Evolutionary conservation across 1,140 invertebrate species (phyloP), one percentile per base, ranked within the genome.

Genomic region (Drosophila pachea): DNA sequence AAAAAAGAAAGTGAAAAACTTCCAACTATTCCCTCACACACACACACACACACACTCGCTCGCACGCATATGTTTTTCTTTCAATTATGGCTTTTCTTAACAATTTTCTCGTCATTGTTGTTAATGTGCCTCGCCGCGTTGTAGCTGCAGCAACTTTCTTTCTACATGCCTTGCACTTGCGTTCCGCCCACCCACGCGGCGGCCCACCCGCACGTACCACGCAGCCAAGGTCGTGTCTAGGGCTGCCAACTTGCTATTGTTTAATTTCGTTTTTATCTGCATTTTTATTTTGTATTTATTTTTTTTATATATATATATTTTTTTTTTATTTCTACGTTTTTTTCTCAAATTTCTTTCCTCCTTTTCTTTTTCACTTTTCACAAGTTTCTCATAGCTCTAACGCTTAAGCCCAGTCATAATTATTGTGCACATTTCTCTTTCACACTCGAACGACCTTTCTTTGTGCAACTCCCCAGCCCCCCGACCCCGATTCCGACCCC

Each of bases 71-170:
- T 50, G 50, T 38, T 54, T 47, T 36, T 67, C 68, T 81, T 82
- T 74, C 78, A 83, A 73, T 83, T 84, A 79, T 70, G 73, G 76
- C 79, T 86, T 82, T 29, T 33, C 11, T 73, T 66, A 84, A 73
- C 83, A 84, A 70, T 83, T 84, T 83, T 83, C 79, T 73, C 79
- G 79, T 83, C 81, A 79, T 83, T 83, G 79, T 84, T 83, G 58
- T 75, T 68, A 68, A 64, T 70, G 53, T 52, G 60, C 61, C 53
- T 47, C 45, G 14, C 35, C 36, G 42, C 64, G 61, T 47, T 66
- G 69, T 62, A 67, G 70, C 77, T 78, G 74, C 68, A 83, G 75
- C 66, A 79, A 83, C 79, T 84, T 83, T 83, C 79, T 84, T 73
- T 77, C 58, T 74, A 56, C 71, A 74, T 73, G 60, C 60, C 59